A percentile compares a stretch with the other conserved stretches of the same genome.
Evolutionary conservation across 2,113 vertebrate species (phyloP).

Genomic region (Oceanites oceanicus): DNA sequence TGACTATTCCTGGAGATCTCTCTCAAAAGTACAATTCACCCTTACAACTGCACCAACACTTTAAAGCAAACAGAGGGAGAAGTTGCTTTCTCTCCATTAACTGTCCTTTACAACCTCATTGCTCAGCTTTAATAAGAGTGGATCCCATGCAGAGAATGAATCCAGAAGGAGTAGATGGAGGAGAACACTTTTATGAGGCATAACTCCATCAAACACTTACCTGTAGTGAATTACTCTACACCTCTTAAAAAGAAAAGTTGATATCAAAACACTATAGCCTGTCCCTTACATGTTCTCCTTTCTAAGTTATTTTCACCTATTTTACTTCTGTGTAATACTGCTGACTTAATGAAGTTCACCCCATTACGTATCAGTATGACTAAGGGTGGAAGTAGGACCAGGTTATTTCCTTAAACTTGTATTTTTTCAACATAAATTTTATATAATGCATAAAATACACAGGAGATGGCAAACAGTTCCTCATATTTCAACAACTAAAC

Average conservation of each 20-base stretch:
- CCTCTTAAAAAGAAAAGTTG: conserved; percentile 16
- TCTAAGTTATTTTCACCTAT: background rate
- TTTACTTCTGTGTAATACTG: background rate
- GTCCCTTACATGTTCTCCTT: background rate
- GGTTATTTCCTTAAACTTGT: background rate
- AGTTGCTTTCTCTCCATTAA: conserved; percentile 9
- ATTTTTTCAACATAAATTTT: background rate
- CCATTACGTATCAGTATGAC: background rate
- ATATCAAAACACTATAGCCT: background rate
- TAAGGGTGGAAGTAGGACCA: background rate
- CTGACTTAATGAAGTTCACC: background rate
- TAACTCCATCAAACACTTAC: background rate
- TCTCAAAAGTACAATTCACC: background rate
- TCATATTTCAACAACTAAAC: background rate
- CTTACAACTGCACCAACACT: background rate
- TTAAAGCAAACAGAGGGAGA: conserved; percentile 16
- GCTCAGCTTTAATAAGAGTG: background rate
- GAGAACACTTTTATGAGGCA: conserved; percentile 9
- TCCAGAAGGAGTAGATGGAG: background rate
- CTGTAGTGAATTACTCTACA: background rate
- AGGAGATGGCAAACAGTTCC: background rate
- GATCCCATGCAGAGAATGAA: background rate
- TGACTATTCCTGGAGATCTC: background rate
- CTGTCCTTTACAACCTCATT: conserved; percentile 14
- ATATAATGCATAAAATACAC: background rate